These are phyloP conservation scores for Axinella damicornis DNA, from an alignment of 37 sponge, comb jelly and placozoan genomes.

Conservation along the genomic window DNA sequence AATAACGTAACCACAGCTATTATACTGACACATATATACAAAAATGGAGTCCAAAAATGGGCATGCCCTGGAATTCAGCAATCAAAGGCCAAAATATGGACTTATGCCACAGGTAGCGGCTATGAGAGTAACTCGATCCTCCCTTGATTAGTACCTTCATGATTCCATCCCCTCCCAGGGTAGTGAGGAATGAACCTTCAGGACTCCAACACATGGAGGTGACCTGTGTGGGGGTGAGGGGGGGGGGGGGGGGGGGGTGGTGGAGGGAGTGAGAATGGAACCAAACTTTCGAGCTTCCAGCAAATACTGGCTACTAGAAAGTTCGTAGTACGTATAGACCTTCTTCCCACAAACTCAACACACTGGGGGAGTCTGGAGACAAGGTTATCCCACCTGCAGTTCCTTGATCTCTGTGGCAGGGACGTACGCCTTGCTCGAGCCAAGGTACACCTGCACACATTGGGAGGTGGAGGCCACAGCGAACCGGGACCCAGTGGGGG, in stretches of 20 bases:
- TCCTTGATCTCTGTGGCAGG: slow-evolving; percentile 30
- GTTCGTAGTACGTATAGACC: too few relatives aligned
- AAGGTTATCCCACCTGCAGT: slow-evolving; percentile 1
- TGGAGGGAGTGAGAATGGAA: slow-evolving; percentile 26
- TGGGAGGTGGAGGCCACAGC: slow-evolving; percentile 19
- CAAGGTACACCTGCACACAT: slow-evolving; percentile 16
- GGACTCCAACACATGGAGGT: slow-evolving; percentile 46
- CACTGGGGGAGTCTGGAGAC: too few relatives aligned
- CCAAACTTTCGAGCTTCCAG: too few relatives aligned
- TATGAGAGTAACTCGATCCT: too few relatives aligned
- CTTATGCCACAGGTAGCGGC: too few relatives aligned
- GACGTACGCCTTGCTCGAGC: neutral
- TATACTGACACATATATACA: too few relatives aligned
- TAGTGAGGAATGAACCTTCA: slow-evolving; percentile 26
- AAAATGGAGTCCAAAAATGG: too few relatives aligned
- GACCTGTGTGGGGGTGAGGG: slow-evolving; percentile 1
- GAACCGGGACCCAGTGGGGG: slow-evolving; percentile 12
- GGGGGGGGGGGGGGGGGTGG: slow-evolving; percentile 22
- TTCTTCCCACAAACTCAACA: too few relatives aligned
- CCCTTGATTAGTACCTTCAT: slow-evolving; percentile 11
- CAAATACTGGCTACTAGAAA: too few relatives aligned
- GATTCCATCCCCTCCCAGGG: slow-evolving; percentile 13
- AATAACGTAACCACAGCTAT: too few relatives aligned
- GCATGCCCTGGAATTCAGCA: too few relatives aligned
- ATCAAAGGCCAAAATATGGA: too few relatives aligned